Conservation (phyloP, 2,113 vertebrate genomes). For the Petrocephalus zakoni region DNA sequence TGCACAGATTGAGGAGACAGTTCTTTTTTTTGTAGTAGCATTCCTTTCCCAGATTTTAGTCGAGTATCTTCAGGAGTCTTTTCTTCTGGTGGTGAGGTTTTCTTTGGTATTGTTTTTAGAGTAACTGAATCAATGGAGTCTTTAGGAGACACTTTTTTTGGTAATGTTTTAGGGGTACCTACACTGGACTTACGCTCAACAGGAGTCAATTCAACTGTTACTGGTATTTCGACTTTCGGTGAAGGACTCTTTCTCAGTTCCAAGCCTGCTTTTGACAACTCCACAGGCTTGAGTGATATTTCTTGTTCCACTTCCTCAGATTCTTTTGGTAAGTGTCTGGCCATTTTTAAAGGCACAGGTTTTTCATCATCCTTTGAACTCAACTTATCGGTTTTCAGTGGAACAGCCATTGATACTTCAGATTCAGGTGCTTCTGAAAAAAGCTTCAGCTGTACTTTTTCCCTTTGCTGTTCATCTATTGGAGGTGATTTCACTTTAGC, state of each 20-base stretch:
- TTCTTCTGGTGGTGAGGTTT: conserved; percentile 49
- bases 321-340: conserved; percentile 40
- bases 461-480: conserved; percentile 47
- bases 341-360: conserved; percentile 43
- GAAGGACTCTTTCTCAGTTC: conserved; percentile 59
- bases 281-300: conserved; percentile 49
- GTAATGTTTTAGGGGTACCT: conserved; percentile 33
- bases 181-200: conserved; percentile 45
- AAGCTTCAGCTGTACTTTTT: conserved; percentile 55
- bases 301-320: conserved; percentile 47
- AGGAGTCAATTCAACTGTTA: conserved; percentile 41
- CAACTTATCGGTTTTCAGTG: conserved; percentile 5
- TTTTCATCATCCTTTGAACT: conserved; percentile 28
- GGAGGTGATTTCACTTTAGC: conserved; percentile 53
- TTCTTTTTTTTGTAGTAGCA: conserved; percentile 54
- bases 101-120: conserved; percentile 63
- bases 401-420: conserved; percentile 45
- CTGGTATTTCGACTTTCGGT: conserved; percentile 50
- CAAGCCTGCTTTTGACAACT: conserved; percentile 48
- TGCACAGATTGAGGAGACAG: conserved; percentile 60
- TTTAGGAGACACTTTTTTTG: conserved; percentile 50
- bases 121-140: conserved; percentile 53
- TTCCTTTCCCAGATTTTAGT: conserved; percentile 29
- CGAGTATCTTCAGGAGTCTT: conserved; percentile 32
- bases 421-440: conserved; percentile 60